Evolutionary conservation across 2,888 invertebrate genomes (phyloP), one percentile per base, ranked within the genome.

Genomic region (Drosophila neotestacea): DNA sequence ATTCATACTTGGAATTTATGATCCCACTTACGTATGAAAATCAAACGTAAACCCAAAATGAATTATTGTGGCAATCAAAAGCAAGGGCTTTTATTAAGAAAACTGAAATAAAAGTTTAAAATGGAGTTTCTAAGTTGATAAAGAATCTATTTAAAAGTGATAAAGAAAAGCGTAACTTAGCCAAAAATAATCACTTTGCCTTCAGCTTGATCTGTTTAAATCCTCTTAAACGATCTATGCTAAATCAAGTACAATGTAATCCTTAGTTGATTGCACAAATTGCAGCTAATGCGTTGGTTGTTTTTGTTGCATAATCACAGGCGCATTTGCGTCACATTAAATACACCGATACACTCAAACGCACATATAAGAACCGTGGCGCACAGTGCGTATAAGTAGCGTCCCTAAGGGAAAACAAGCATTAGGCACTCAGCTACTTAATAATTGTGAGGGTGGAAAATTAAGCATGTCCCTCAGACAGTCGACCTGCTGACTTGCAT

Each of bases 401-500:
- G 48, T 58, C 41, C 32, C 47, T 50, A 48, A 50, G 46, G 58
- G 34, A 38, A 54, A 73, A 60, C 47, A 46, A 55, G 39, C 56
- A 46, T 30, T 32, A 48, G 50, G n/a, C 59, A 71, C 27, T 60
- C 16, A 76, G 38, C 52, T 41, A 34, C 22, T 34, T 34, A 42
- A 32, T 36, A 28, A 36, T 36, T 34, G 34, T 7, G 9, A 7
- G 6, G 34, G 13, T 38, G n/a, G 22, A 2, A 58, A 65, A 67
- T n/a, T 22, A 38, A n/a, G n/a, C 27, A 38, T 51, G 41, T 52
- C 51, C 55, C 38, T 38, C 28, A 66, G 71, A 41, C 71, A 55
- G 58, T 63, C 63, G 60, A 73, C 63, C 65, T 59, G 73, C 78
- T 76, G 77, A 73, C 61, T 39, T 73, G 73, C 76, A 73, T 36